Base-by-base conservation (phyloP, 2,888 invertebrate species). In the Idaea biselata region DNA sequence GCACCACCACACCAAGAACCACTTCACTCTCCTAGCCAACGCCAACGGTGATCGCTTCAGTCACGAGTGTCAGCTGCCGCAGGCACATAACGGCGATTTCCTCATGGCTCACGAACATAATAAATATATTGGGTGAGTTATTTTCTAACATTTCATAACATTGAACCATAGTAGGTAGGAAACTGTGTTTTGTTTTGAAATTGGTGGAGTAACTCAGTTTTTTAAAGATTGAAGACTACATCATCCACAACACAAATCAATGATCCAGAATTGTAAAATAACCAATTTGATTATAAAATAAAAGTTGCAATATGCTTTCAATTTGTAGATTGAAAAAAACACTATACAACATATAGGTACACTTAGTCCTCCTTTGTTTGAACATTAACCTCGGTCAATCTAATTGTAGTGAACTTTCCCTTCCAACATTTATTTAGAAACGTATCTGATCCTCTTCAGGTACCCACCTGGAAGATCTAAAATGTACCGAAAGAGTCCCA, bases 61-160 rank as follows among this genome's bases (percentile, higher is more conserved):
- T 60, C 85, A 86, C 84, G 91, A 91, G 83, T 90, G 88, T 71
- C 79, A 79, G 55, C 76, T 89, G 66, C 87, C 89, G n/a, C 77
- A 82, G 58, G 81, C 87, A 8, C 83, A 87, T 68, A 90, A 90
- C 91, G 91, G 91, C 25, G 91, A 91, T 82, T 90, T 83, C 82
- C 75, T 85, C 70, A 91, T 91, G 91, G 80, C 89, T 60, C 86
- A 87, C 67, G 89, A 91, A 64, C 84, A 80, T 60, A 82, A 84
- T 64, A 78, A 79, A 68, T 81, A 83, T 70, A 74, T 83, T 68
- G 79, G 86, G 91, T 91, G 70, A 86, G 87, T 33, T 25, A 25
- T 25, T 44, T 25, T 18, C 62, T 61, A 61, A 62, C 71, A 63
- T 58, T 68, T 67, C 65, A 62, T 60, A 58, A 60, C 58, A 61